These are phyloP conservation scores for Panagrolaimus sp. DNA, from an alignment of 1,140 invertebrate genomes.

Conservation along the genomic window DNA sequence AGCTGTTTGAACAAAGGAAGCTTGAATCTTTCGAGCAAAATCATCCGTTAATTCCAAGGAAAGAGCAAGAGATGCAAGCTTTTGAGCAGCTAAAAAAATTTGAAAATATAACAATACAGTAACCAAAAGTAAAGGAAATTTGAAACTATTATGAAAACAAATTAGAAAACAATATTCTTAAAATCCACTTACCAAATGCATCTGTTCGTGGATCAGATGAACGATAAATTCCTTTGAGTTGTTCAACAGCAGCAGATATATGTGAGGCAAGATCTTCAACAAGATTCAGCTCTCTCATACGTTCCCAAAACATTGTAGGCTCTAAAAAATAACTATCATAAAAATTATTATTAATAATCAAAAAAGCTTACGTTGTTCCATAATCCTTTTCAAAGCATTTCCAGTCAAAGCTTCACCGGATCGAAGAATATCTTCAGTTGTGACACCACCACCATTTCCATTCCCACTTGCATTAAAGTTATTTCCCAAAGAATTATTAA, in stretches of 20 bases:
- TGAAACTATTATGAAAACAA: neutral
- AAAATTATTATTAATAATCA: neutral
- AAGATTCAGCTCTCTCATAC: slow-evolving; percentile 41
- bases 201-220: slow-evolving; percentile 32
- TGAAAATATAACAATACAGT: neutral
- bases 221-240: slow-evolving; percentile 35
- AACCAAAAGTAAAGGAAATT: slow-evolving; percentile 5
- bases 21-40: slow-evolving; percentile 44
- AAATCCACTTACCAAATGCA: slow-evolving; percentile 48
- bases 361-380: slow-evolving; percentile 26
- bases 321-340: slow-evolving; percentile 26
- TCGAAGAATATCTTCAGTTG: neutral
- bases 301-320: slow-evolving; percentile 39
- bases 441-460: slow-evolving; percentile 7
- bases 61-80: slow-evolving; percentile 38
- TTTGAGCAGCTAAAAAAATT: slow-evolving; percentile 41
- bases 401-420: slow-evolving; percentile 8
- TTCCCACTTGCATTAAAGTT: neutral
- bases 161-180: neutral
- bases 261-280: slow-evolving; percentile 43
- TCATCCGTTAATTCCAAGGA: slow-evolving; percentile 37
- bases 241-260: slow-evolving; percentile 33
- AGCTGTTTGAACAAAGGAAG: slow-evolving; percentile 40
- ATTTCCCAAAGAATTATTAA: neutral
- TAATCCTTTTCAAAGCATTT: slow-evolving; percentile 14